Evolutionary conservation across 1,140 invertebrate genomes (phyloP), one percentile per base, ranked within the genome.

Genomic region (Drosophila mayri): DNA sequence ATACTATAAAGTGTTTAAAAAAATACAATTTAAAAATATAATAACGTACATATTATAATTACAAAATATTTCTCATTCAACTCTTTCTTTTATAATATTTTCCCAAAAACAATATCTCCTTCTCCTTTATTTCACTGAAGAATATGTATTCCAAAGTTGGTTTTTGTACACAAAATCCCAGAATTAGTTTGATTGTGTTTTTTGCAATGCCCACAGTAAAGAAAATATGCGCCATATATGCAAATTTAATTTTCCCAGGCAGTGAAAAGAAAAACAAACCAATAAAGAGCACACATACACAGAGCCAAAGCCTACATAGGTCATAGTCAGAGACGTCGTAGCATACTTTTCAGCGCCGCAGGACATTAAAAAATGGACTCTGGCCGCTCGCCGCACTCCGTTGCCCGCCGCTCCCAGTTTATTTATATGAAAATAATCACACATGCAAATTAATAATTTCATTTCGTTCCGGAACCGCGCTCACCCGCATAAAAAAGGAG

Each of bases 401-500:
- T 43, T 30, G 8, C 25, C 55, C 38, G 32, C 30, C 8, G 14
- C 5, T 54, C 41, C 58, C 43, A 47, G 60, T 55, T 60, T 80
- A 77, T 88, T 84, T 87, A 77, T 83, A 87, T 80, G 81, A 88
- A 87, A 87, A 88, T 88, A 87, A 87, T 87, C 85, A 81, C 85
- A 90, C 84, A 88, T 88, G 84, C 80, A 88, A 88, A 88, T 88
- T 84, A 88, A 88, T 88, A 88, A 88, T 84, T 88, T 88, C 65
- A 90, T 83, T 86, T 65, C 47, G 72, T 52, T 80, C 57, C 66
- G 47, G 47, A 58, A 18, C 35, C 57, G 35, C 47, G 47, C 50
- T 35, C 14, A 38, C 32, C 14, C 14, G 25, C 22, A 16, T 4
- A 12, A 47, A 38, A 58, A 30, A 4, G 46, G 62, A 37, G 52